Evolutionary conservation across 64 coral and sea anemone genomes (phyloP), one percentile per base, ranked within the genome.

Genomic region (Stichodactyla mertensii): DNA sequence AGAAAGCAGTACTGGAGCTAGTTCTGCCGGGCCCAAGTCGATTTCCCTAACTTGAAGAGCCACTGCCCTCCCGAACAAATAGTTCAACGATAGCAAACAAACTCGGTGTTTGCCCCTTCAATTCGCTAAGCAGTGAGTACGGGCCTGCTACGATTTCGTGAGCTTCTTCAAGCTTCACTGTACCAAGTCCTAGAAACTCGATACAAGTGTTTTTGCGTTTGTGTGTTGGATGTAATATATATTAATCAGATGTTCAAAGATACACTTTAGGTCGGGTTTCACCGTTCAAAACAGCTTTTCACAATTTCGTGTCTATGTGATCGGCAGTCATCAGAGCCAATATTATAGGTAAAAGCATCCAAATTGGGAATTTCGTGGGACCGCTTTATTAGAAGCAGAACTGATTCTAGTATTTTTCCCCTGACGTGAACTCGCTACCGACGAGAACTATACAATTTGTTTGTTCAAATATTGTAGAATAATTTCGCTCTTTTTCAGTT

Each of bases 391-490:
- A 45, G 36, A 45, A 45, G 36, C 36, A 45, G 36, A 45, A 45
- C 3, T 45, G 36, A 45, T 45, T 45, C 36, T 45, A 45, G 36
- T 45, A 45, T 45, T 45, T 31, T 9, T 74, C 24, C 23, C 22
- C 7, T 6, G 20, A 26, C 4, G 10, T 22, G 69, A 74, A 27
- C 69, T 74, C 69, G 69, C 69, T 74, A 10, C 69, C 13, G 69
- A 74, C 23, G 27, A 31, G 12, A 74, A 23, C 62, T 74, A 74
- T 26, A 74, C 26, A 5, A 36, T 74, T 74, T 23, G 23, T 31
- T 74, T 74, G 69, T 74, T 74, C 69, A 74, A 74, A 74, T 74
- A 74, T 74, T 74, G 69, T 27, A 74, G 24, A 14, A 74, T 31
- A 70, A 7, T 20, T 22, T 70, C 7, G 22, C 19, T 6, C 22